Evolutionary conservation across 2,113 vertebrate genomes (phyloP).

Genomic region (Pterocles gutturalis): DNA sequence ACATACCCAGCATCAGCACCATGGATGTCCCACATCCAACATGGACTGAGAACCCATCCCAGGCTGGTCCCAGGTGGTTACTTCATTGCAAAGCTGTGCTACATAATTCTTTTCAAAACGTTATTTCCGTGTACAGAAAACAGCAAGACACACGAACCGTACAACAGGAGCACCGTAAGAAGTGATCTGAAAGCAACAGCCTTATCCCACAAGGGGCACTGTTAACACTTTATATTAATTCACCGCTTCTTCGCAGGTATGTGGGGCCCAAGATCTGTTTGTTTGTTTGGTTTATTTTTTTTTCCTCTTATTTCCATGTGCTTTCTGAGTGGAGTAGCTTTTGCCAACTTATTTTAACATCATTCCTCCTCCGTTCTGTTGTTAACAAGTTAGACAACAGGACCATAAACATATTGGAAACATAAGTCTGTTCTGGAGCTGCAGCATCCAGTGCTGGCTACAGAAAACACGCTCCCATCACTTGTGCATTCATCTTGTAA

Average conservation of each 20-base stretch:
- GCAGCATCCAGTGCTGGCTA: background rate
- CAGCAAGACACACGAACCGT: background rate
- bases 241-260: background rate
- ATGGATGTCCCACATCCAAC: background rate
- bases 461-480: rapidly evolving
- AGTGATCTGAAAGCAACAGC: rapidly evolving
- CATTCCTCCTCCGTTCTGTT: background rate
- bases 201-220: rapidly evolving
- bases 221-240: background rate
- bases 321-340: background rate
- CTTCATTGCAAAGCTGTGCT: background rate
- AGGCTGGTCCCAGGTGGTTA: background rate
- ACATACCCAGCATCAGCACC: background rate
- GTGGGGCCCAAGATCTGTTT: background rate
- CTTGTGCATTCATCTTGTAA: background rate
- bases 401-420: background rate
- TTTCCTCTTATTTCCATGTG: background rate
- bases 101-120: rapidly evolving
- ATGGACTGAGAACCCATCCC: rapidly evolving
- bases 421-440: background rate
- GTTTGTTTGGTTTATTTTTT: too few relatives aligned
- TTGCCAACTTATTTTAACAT: background rate
- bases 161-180: background rate
- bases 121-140: background rate
- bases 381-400: background rate